Conservation (phyloP, 2,113 vertebrate genomes). For the Illadopsis cleaveri region DNA sequence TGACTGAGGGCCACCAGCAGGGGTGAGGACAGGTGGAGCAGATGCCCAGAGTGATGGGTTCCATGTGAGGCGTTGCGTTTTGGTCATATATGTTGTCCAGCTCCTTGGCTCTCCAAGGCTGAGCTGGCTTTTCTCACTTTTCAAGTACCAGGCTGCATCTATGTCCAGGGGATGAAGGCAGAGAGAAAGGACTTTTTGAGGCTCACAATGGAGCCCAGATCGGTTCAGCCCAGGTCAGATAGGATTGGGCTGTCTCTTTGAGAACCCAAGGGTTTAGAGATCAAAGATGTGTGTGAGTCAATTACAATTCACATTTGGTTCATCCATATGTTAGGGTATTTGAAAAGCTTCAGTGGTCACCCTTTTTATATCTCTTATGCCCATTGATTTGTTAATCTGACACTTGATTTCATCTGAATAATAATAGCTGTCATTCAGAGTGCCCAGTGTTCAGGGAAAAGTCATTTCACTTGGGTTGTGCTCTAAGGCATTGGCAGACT, state of each 20-base stretch:
- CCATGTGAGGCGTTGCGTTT: accelerated
- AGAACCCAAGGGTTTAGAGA: constrained; percentile 42
- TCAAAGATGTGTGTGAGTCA: constrained; percentile 47
- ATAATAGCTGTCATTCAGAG: constrained; percentile 50
- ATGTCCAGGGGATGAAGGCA: not conserved
- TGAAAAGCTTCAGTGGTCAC: constrained; percentile 37
- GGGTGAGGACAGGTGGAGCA: not conserved
- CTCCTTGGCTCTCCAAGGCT: not conserved
- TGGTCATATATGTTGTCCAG: not conserved
- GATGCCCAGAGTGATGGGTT: not conserved
- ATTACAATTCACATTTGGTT: constrained; percentile 51
- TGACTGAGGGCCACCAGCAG: not conserved
- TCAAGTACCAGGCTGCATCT: not conserved
- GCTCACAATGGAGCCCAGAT: not conserved
- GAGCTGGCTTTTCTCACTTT: not conserved
- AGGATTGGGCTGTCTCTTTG: not conserved
- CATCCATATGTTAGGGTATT: constrained; percentile 52
- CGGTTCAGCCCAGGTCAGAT: not conserved
- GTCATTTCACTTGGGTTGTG: constrained; percentile 50
- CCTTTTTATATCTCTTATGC: constrained; percentile 32
- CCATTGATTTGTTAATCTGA: constrained; percentile 63
- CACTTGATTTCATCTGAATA: constrained; percentile 59
- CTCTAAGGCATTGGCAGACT: not conserved
- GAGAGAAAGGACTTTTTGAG: constrained; percentile 19
- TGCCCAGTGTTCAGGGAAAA: constrained; percentile 44